These are phyloP conservation scores for Salticus scenicus DNA, from an alignment of 2,888 invertebrate genomes.

Conservation along the genomic window DNA sequence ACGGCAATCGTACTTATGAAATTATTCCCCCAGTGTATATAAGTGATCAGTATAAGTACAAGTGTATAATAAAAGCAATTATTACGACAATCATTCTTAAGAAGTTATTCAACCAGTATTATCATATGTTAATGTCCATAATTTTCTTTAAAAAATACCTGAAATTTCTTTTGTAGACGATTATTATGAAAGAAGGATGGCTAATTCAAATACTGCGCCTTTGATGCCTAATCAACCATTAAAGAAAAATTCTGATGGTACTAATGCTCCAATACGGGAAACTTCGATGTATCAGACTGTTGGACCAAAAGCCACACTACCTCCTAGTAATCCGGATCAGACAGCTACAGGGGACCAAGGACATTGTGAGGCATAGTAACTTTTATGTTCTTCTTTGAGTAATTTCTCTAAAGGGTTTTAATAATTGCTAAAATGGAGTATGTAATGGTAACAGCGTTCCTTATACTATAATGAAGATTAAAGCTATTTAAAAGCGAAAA, in stretches of 20 bases:
- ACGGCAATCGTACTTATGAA: no score
- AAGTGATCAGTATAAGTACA: no score
- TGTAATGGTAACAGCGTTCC: no score
- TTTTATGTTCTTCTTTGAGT: conserved; percentile 28
- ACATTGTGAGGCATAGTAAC: conserved; percentile 70
- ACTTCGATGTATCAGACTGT: conserved; percentile 69
- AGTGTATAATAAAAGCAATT: no score
- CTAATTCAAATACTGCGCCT: conserved; percentile 51
- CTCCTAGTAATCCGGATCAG: conserved; percentile 51
- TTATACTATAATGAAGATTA: no score
- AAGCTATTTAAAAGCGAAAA: no score
- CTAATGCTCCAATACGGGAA: conserved; percentile 53
- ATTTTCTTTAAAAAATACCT: no score
- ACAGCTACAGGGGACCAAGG: conserved; percentile 54
- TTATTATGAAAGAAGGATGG: conserved; percentile 54
- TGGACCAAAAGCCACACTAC: conserved; percentile 59
- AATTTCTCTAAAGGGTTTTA: not conserved
- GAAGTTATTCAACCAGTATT: no score
- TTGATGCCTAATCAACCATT: conserved; percentile 55
- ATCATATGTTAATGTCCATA: no score
- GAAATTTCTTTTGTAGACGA: conserved; percentile 39
- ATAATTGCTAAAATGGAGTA: not conserved
- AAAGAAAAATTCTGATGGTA: conserved; percentile 53
- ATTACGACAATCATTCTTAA: no score
- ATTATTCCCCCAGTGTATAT: no score